Percentiles rank a stretch among this genome's conserved stretches.
Conservation (phyloP, 2,888 invertebrate species). For the Mystacides longicornis region DNA sequence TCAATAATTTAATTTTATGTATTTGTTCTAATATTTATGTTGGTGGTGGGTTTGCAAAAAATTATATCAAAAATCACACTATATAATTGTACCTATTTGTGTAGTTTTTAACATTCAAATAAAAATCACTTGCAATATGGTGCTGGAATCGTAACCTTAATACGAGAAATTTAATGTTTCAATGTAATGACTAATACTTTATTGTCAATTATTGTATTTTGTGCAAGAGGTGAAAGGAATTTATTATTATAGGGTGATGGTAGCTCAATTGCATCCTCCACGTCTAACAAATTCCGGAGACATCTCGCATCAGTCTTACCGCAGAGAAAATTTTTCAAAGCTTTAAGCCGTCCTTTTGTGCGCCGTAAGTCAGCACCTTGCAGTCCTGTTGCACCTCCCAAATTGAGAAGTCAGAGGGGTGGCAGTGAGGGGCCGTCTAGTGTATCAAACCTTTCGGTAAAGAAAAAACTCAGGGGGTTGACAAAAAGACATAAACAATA, state of each 20-base stretch:
- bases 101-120: not conserved
- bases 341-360: conserved; percentile 60
- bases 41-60: not conserved
- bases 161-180: too few relatives aligned
- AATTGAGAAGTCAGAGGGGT: conserved; percentile 39
- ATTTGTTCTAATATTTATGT: not conserved
- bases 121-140: too few relatives aligned
- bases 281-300: conserved; percentile 46
- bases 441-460: conserved; percentile 37
- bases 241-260: conserved; percentile 37
- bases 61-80: not conserved
- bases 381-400: conserved; percentile 54
- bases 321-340: conserved; percentile 53
- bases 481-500: conserved; percentile 29
- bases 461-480: conserved; percentile 36
- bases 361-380: conserved; percentile 62
- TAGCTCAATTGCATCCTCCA: conserved; percentile 47
- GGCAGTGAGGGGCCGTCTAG: conserved; percentile 47
- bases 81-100: not conserved
- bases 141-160: too few relatives aligned
- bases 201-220: too few relatives aligned
- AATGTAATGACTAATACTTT: too few relatives aligned
- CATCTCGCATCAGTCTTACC: conserved; percentile 51
- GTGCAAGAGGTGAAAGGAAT: conserved; percentile 13
- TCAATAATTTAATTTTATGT: not conserved